Base-by-base conservation (phyloP, 2,888 invertebrate genomes). In the Eudasyphora cyanicolor region DNA sequence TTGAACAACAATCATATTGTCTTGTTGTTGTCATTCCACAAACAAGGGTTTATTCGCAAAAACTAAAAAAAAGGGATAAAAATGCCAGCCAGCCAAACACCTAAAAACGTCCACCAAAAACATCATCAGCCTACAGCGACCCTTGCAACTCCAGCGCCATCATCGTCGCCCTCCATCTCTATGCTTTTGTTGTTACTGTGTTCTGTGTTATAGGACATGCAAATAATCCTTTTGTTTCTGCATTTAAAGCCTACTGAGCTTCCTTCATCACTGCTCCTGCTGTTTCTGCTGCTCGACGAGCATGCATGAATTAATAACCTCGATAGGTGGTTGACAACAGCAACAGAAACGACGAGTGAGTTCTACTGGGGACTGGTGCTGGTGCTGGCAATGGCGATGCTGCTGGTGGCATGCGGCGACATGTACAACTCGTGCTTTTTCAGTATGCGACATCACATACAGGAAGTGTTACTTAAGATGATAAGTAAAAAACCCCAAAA, bases 381-480 rank as follows among this genome's bases (percentile, higher is more conserved):
- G n/a, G 10, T 51, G 38, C 19, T 24, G 29, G 29, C 64, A 49
- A 2, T 64, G 35, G 6, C n/a, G 38, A 6, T 77, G 38, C 49
- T 75, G 80, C 10, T 71, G 74, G 51, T 78, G 70, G 76, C 57
- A 76, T 79, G 74, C 79, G 54, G 62, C 76, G 71, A 62, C 60
- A 60, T 29, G 29, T 60, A 29, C 29, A 17, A 4, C 67, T 12
- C 17, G 64, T 62, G 45, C 71, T 81, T 78, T 42, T n/a, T 81
- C 75, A 81, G 70, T 78, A 84, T 84, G 84, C 84, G 80, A 83
- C 83, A 83, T 83, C 77, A 81, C 80, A 84, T 76, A 81, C 84
- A 84, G 83, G 83, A 84, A 80, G 80, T 84, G 80, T 81, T 84
- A 84, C 80, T 81, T 81, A 84, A 84, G 78, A 78, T 78, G 84